Conservation (phyloP, 2,888 invertebrate genomes). For the Ligdia adustata region DNA sequence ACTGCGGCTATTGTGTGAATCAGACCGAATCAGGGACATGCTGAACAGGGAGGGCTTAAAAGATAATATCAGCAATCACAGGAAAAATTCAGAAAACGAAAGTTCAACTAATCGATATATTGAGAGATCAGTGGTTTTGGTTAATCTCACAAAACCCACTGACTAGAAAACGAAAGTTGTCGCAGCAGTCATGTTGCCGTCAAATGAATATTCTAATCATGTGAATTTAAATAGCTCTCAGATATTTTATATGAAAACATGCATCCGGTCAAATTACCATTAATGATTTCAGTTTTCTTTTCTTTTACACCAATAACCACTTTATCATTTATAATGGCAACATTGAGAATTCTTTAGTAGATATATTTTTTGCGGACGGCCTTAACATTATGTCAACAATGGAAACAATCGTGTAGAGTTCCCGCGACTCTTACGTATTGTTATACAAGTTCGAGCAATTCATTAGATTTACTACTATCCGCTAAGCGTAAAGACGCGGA, state of each 20-base stretch:
- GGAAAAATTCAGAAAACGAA: conserved; percentile 37
- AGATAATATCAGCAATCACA: conserved; percentile 25
- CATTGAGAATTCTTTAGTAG: conserved; percentile 39
- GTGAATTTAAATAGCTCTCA: conserved; percentile 15
- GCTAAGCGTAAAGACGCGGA: conserved; percentile 49
- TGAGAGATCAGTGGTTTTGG: conserved; percentile 35
- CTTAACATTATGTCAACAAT: conserved; percentile 79
- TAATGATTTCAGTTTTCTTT: conserved; percentile 9
- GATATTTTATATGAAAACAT: conserved; percentile 11
- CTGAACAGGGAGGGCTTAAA: conserved; percentile 17
- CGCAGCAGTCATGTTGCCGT: conserved; percentile 14
- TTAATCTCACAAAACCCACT: conserved; percentile 36
- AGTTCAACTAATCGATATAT: conserved; percentile 41
- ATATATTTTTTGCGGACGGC: conserved; percentile 60
- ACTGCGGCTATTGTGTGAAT: conserved; percentile 22
- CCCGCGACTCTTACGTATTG: conserved; percentile 76
- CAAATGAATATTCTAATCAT: conserved; percentile 3
- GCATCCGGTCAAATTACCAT: conserved; percentile 12
- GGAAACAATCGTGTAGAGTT: conserved; percentile 65
- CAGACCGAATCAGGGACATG: conserved; percentile 35
- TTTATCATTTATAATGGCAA: conserved; percentile 20
- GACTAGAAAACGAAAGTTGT: conserved; percentile 41
- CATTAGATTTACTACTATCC: conserved; percentile 50
- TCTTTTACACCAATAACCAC: conserved; percentile 16
- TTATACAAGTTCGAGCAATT: conserved; percentile 73